These are phyloP conservation scores for Eutolmus rufibarbis DNA, from an alignment of 2,888 invertebrate species.

Conservation along the genomic window DNA sequence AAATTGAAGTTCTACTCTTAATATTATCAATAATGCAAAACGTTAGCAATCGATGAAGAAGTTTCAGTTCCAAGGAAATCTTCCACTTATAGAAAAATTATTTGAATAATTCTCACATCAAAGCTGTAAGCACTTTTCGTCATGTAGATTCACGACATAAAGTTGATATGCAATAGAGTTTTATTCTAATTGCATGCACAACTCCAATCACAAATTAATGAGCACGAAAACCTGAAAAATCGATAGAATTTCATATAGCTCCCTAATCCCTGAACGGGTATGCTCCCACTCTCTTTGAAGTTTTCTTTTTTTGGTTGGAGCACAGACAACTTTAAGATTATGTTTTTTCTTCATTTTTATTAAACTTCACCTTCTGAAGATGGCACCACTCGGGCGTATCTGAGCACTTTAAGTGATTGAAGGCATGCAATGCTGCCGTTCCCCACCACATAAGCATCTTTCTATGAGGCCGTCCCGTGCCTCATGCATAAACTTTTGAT, in stretches of 20 bases:
- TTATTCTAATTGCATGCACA: background rate
- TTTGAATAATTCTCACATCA: background rate
- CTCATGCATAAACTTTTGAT: background rate
- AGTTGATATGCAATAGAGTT: background rate
- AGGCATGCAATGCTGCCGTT: background rate
- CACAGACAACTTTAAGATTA: background rate
- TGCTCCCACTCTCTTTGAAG: background rate
- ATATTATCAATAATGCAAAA: background rate
- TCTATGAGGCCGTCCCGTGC: background rate
- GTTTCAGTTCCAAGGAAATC: background rate
- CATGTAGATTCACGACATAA: background rate
- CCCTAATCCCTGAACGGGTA: background rate
- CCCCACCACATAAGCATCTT: background rate
- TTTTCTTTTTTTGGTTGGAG: background rate
- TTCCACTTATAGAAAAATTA: background rate
- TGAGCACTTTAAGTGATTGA: background rate
- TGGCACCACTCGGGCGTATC: background rate
- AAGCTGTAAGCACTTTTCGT: background rate
- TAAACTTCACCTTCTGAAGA: background rate
- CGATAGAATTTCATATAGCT: background rate
- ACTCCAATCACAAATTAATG: background rate
- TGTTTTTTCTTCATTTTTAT: background rate
- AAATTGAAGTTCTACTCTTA: background rate
- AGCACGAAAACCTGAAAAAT: background rate
- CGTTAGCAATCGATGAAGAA: background rate